These are phyloP conservation scores for Nesidiocoris tenuis DNA, from an alignment of 2,888 invertebrate species.

Conservation along the genomic window DNA sequence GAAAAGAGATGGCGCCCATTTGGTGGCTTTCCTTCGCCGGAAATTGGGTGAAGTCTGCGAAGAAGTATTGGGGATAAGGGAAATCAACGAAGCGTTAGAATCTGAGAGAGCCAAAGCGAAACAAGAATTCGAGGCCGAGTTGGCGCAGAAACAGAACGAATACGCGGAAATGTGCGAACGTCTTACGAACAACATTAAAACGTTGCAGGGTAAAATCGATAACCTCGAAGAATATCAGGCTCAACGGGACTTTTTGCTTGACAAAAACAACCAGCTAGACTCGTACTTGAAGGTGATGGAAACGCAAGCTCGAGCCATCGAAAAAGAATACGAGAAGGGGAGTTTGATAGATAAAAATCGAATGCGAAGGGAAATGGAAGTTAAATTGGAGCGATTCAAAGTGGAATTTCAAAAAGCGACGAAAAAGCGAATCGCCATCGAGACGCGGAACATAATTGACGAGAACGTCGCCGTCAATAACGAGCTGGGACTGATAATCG, in stretches of 20 bases:
- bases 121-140: not conserved
- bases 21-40: conserved; percentile 3
- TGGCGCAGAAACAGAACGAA: not conserved
- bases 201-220: conserved; percentile 1
- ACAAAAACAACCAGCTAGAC: conserved; percentile 25
- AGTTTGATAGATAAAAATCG: conserved; percentile 24
- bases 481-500: conserved; percentile 21
- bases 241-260: conserved; percentile 17
- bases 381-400: conserved; percentile 12
- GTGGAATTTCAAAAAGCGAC: conserved; percentile 19
- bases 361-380: conserved; percentile 32
- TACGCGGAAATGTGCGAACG: conserved; percentile 8
- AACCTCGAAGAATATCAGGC: conserved; percentile 14
- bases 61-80: conserved; percentile 8
- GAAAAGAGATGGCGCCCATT: conserved; percentile 7
- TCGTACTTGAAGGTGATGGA: conserved; percentile 22
- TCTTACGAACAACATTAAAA: conserved; percentile 17
- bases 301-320: conserved; percentile 1
- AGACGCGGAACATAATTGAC: conserved; percentile 21
- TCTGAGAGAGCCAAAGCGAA: not conserved
- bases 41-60: conserved; percentile 17
- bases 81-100: not conserved
- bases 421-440: conserved; percentile 1
- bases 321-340: conserved; percentile 34
- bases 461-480: conserved; percentile 24